Evolutionary conservation across 2,797 vertebrate species (phyloP).

Genomic region (Cephalopachus bancanus): DNA sequence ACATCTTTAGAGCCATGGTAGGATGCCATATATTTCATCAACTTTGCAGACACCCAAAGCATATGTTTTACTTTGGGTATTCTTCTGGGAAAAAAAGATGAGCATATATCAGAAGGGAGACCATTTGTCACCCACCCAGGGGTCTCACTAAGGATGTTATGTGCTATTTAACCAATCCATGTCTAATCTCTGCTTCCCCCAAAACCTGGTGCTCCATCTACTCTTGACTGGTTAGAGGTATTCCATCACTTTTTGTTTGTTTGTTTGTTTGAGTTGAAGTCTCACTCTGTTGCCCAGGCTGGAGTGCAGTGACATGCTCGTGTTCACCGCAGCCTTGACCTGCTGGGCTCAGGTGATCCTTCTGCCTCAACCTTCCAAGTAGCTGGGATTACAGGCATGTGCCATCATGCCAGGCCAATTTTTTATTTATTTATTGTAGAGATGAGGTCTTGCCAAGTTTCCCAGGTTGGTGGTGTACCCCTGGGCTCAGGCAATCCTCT

Average conservation of each 20-base stretch:
- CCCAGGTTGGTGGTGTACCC: no score
- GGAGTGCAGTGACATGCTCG: no score
- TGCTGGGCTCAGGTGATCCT: no score
- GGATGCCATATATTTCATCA: neutral
- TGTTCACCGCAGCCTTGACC: no score
- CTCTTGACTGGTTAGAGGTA: neutral
- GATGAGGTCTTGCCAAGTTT: no score
- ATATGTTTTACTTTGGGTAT: constrained; percentile 59
- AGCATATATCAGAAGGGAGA: neutral
- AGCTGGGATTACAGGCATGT: no score
- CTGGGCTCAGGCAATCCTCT: no score
- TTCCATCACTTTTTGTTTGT: neutral
- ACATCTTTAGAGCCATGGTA: neutral
- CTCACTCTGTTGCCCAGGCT: no score
- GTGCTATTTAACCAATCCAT: neutral
- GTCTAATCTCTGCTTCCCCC: constrained; percentile 1
- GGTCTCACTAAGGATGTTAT: neutral
- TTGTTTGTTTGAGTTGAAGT: no score
- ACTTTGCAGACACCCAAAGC: constrained; percentile 48
- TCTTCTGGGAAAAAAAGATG: neutral
- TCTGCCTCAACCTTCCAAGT: no score
- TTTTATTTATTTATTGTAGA: no score
- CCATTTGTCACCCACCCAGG: neutral
- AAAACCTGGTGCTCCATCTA: neutral
- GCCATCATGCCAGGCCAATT: no score